A percentile compares a stretch with the other conserved stretches of the same genome.
Evolutionary conservation across 1,140 invertebrate species (phyloP).

Genomic region (Mactra quadrangularis): DNA sequence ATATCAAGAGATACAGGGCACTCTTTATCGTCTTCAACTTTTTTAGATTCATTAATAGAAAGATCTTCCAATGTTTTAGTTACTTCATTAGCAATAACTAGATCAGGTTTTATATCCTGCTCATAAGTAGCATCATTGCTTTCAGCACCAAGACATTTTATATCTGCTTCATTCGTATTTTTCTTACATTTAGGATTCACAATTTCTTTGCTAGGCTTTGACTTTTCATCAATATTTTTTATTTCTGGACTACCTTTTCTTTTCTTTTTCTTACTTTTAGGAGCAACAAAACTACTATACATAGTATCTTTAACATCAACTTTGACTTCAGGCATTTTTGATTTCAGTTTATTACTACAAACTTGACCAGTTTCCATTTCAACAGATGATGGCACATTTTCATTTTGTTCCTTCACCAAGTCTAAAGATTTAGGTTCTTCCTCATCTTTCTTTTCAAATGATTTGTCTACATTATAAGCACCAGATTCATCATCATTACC

Average conservation of each 20-base stretch:
- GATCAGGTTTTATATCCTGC: no score
- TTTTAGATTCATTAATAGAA: no score
- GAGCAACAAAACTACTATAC: neutral
- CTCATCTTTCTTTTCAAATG: neutral
- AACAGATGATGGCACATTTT: no score
- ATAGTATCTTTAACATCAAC: neutral
- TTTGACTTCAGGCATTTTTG: neutral
- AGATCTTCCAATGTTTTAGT: no score
- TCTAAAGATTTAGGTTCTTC: no score
- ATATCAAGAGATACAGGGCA: no score
- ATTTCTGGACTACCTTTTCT: slow-evolving; percentile 8
- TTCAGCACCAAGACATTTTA: no score
- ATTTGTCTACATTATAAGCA: neutral
- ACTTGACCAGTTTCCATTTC: no score
- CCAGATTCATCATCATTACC: neutral
- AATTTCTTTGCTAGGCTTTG: neutral
- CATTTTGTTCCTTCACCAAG: no score
- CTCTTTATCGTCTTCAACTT: no score
- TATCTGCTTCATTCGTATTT: neutral
- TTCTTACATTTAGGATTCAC: neutral
- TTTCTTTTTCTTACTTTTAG: slow-evolving; percentile 30
- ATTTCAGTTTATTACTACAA: neutral
- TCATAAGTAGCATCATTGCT: no score
- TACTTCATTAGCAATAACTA: no score
- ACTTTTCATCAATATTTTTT: neutral